Conservation (phyloP, 2,888 invertebrate genomes). For the Orthonevra nobilis region DNA sequence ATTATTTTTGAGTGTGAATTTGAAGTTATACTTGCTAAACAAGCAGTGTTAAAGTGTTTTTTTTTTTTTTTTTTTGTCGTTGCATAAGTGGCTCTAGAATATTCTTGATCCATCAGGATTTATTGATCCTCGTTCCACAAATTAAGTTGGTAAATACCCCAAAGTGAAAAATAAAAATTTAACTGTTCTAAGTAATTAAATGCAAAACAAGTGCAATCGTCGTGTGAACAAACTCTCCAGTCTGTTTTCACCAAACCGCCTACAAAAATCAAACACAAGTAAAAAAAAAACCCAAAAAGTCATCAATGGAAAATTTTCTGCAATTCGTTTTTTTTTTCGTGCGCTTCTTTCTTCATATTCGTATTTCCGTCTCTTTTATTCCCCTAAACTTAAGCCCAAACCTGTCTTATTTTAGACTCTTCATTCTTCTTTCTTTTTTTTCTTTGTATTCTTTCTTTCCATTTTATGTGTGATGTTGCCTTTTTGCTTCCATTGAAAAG, state of each 20-base stretch:
- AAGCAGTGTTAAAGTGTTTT: slow-evolving; percentile 15
- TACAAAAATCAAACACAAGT: slow-evolving; percentile 10
- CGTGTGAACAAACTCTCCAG: slow-evolving; percentile 64
- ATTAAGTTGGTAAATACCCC: slow-evolving; percentile 40
- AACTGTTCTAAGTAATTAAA: not conserved
- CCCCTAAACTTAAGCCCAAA: slow-evolving; percentile 49
- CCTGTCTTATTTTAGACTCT: slow-evolving; percentile 63
- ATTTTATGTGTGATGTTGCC: slow-evolving; percentile 23
- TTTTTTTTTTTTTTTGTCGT: no score
- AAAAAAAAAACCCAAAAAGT: slow-evolving; percentile 69
- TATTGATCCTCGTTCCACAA: not conserved
- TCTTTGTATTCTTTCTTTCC: slow-evolving; percentile 43
- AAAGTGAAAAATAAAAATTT: not conserved
- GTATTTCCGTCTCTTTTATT: slow-evolving; percentile 36
- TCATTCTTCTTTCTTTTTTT: slow-evolving; percentile 19
- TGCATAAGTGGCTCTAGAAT: slow-evolving; percentile 32
- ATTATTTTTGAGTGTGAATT: slow-evolving; percentile 28
- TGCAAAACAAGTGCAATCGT: slow-evolving; percentile 56
- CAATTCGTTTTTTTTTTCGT: slow-evolving; percentile 45
- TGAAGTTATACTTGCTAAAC: slow-evolving; percentile 2
- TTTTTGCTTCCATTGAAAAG: slow-evolving; percentile 49
- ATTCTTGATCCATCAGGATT: slow-evolving; percentile 15
- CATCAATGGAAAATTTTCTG: slow-evolving; percentile 76
- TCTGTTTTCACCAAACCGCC: slow-evolving; percentile 62
- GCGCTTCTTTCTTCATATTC: slow-evolving; percentile 34